These are phyloP conservation scores for Idaea straminata DNA, from an alignment of 2,888 invertebrate genomes.

Conservation along the genomic window DNA sequence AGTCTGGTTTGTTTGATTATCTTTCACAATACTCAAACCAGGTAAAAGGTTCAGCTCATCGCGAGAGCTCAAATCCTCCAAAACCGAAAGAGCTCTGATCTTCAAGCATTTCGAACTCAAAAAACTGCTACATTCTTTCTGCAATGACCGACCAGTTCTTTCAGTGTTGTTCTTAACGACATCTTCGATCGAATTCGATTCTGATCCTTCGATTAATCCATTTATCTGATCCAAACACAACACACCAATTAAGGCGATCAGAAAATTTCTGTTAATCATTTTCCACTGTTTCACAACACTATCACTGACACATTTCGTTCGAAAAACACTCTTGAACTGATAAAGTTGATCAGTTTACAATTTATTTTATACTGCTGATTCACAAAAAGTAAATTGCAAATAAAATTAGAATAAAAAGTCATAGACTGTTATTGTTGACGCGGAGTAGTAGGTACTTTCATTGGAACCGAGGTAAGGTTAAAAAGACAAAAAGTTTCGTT, in stretches of 20 bases:
- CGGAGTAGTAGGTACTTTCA: constrained; percentile 54
- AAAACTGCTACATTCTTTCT: constrained; percentile 65
- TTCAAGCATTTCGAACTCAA: constrained; percentile 87
- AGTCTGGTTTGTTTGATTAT: constrained; percentile 69
- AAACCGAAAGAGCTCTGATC: constrained; percentile 86
- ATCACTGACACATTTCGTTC: constrained; percentile 53
- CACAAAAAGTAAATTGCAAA: constrained; percentile 49
- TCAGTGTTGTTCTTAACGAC: constrained; percentile 36
- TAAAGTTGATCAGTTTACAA: constrained; percentile 41
- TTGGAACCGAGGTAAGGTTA: constrained; percentile 33
- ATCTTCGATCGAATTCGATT: constrained; percentile 45
- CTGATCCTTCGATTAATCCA: constrained; percentile 55
- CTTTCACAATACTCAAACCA: constrained; percentile 88
- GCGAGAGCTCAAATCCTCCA: constrained; percentile 86
- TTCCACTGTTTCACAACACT: constrained; percentile 47
- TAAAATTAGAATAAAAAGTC: constrained; percentile 48
- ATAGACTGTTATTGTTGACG: constrained; percentile 45
- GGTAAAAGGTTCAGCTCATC: constrained; percentile 85
- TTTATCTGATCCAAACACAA: constrained; percentile 47
- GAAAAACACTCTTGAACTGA: constrained; percentile 51
- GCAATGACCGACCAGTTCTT: constrained; percentile 57
- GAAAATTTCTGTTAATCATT: constrained; percentile 55
- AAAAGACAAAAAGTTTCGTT: constrained; percentile 36
- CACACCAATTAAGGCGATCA: constrained; percentile 34
- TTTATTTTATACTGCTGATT: constrained; percentile 65